Percentiles rank a stretch among this genome's conserved stretches.
phyloP scores from a whole-genome alignment of 1,140 invertebrate species.

The Melitaea cinxia region DNA sequence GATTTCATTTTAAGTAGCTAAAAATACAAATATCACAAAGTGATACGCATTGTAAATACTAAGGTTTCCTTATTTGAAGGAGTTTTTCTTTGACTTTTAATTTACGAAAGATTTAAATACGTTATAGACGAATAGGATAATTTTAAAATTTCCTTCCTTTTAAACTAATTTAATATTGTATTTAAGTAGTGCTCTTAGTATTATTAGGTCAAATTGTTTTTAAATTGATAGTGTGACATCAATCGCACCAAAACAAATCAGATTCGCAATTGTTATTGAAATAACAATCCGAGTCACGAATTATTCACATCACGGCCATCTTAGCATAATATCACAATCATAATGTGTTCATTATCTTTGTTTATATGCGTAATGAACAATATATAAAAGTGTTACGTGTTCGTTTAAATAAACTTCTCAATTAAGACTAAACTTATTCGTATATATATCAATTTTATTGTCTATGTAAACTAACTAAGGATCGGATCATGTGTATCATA shows the following conservation, averaged over 20 bases:
- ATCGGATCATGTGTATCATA: too few species aligned
- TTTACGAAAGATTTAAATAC: too few species aligned
- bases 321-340: slow-evolving; percentile 33
- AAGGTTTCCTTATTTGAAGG: too few species aligned
- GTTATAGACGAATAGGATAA: too few species aligned
- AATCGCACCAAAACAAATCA: slow-evolving; percentile 3
- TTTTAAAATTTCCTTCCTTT: background rate
- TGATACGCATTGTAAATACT: too few species aligned
- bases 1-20: too few species aligned
- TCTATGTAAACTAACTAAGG: too few species aligned
- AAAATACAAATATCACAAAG: too few species aligned
- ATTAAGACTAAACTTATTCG: background rate
- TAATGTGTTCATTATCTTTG: slow-evolving; percentile 31
- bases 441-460: too few species aligned
- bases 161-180: background rate
- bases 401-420: background rate
- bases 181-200: background rate
- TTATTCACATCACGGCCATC: slow-evolving; percentile 28
- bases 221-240: background rate
- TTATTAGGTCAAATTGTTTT: background rate
- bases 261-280: slow-evolving; percentile 31
- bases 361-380: slow-evolving; percentile 19
- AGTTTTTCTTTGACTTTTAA: too few species aligned
- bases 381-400: background rate
- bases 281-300: slow-evolving; percentile 23